A percentile compares a stretch with the other conserved stretches of the same genome.
phyloP scores from a whole-genome alignment of 2,113 vertebrate species.

The Orthonyx spaldingii region DNA sequence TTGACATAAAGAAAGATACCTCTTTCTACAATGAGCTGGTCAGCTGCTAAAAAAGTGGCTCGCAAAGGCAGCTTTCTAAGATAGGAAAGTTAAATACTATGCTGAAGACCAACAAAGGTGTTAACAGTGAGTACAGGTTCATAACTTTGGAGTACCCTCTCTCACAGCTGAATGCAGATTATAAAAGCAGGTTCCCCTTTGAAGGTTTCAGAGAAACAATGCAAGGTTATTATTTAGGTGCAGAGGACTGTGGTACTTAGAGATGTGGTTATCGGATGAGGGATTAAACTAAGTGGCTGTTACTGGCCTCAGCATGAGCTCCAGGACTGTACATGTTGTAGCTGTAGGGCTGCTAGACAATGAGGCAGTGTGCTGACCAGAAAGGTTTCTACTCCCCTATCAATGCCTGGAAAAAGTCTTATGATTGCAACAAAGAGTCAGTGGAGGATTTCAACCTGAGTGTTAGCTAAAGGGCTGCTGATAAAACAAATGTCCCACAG shows the following conservation, averaged over 20 bases:
- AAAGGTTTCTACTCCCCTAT: not conserved
- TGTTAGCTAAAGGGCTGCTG: constrained; percentile 36
- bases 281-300: not conserved
- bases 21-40: not conserved
- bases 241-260: not conserved
- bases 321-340: not conserved
- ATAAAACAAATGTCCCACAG: constrained; percentile 43
- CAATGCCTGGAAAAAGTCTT: not conserved
- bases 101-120: not conserved
- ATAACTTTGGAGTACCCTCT: accelerated
- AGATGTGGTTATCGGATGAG: not conserved
- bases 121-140: not conserved
- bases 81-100: not conserved
- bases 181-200: not conserved
- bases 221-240: not conserved
- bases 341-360: not conserved
- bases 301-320: not conserved
- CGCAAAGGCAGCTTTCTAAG: not conserved
- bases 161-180: not conserved
- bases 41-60: not conserved
- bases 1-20: not conserved
- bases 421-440: not conserved
- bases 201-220: not conserved
- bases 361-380: not conserved
- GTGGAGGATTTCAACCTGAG: constrained; percentile 33